Conservation (phyloP, 1,140 invertebrate genomes). For the Conus betulinus region DNA sequence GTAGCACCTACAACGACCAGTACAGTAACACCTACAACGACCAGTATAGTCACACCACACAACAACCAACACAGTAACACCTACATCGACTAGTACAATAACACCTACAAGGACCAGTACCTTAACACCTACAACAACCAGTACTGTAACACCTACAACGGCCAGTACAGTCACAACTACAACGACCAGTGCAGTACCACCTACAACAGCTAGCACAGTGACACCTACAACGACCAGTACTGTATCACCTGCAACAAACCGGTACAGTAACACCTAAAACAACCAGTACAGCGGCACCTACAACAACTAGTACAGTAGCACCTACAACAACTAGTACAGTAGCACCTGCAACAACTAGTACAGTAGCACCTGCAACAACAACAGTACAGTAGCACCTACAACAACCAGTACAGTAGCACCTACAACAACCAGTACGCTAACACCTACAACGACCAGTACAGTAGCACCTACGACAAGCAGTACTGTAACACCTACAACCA, state of each 20-base stretch:
- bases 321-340: background rate
- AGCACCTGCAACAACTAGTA: background rate
- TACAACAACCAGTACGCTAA: background rate
- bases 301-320: background rate
- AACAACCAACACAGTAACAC: background rate
- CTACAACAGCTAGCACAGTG: background rate
- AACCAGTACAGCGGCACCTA: background rate
- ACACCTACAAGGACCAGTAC: background rate
- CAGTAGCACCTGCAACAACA: no score
- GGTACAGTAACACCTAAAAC: background rate
- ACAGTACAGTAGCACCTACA: no score
- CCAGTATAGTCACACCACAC: background rate
- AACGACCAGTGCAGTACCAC: background rate
- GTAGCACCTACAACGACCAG: background rate
- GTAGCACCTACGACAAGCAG: background rate
- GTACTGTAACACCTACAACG: background rate
- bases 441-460: background rate
- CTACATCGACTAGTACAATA: background rate
- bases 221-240: background rate
- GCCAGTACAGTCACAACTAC: background rate
- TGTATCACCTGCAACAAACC: background rate
- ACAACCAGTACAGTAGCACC: background rate
- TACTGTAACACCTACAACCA: background rate
- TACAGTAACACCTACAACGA: background rate
- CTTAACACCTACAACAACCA: background rate